Evolutionary conservation across 2,113 vertebrate genomes (phyloP), one percentile per base, ranked within the genome.

Genomic region (Triplophysa tibetana): DNA sequence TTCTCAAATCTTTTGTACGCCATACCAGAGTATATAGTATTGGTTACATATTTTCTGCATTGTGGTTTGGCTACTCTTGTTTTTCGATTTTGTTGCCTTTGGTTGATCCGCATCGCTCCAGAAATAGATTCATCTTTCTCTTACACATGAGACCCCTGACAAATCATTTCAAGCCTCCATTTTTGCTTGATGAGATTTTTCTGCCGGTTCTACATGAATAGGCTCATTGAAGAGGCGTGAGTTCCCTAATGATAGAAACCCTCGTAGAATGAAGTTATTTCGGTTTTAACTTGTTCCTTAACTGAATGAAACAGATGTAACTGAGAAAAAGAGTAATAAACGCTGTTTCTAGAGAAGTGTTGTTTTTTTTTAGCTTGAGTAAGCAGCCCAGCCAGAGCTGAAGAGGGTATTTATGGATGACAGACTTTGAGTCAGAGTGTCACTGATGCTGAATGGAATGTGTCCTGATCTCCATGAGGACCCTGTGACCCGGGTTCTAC

Each of bases 211-310:
- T 12, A 52, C 67, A 19, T 58, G 23, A 43, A 74, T 16, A 17
- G 52, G 48, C 68, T 26, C 26, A 17, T 45, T 54, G 10, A 65
- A 80, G 29, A 62, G 54, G 41, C 23, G 13, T 33, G 50, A 24
- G 50, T 56, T 56, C 14, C 14, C 83, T 84, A 79, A 81, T 81
- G 70, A 78, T 79, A 79, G 70, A 60, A 78, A 75, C 64, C 38
- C 70, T 58, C 52, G 70, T 65, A 65, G 45, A 50, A 70, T 14
- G 23, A 62, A 56, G 75, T 82, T 85, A 74, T 82, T 85, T 82
- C 75, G 45, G 63, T 43, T 14, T 13, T 77, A 38, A 70, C 26
- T 64, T 66, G 60, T 72, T 38, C 60, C 26, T 58, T 63, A 75
- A 38, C 56, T 81, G 52, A 78, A 75, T 61, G 65, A 81, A 77